Evolutionary conservation across 2,797 vertebrate species (phyloP).

Genomic region (Taeniopygia guttata): DNA sequence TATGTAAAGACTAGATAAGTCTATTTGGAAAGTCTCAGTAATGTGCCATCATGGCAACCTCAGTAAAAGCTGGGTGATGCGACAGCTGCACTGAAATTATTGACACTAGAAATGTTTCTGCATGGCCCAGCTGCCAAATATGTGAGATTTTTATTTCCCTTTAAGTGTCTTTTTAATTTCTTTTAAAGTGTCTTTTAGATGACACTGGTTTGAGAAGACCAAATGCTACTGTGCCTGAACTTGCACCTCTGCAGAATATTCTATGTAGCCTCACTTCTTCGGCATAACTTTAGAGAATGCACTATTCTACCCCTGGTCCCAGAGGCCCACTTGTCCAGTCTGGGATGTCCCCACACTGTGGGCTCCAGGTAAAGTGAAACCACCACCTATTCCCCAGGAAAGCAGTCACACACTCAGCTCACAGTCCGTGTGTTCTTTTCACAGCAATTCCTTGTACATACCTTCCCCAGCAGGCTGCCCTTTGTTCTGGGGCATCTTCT

Average conservation of each 20-base stretch:
- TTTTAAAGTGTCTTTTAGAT: background rate
- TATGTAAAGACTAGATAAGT: background rate
- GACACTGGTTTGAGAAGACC: background rate
- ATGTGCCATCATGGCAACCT: background rate
- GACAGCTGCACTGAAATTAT: background rate
- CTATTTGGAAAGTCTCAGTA: background rate
- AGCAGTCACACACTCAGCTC: background rate
- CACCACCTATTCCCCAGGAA: background rate
- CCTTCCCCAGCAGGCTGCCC: background rate
- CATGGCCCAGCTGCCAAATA: background rate
- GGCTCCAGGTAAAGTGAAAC: background rate
- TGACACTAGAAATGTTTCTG: background rate
- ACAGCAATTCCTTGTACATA: no score
- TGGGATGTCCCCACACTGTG: rapidly evolving
- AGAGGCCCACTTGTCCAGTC: background rate
- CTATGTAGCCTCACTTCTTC: background rate
- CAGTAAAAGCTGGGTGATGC: background rate
- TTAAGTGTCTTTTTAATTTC: background rate
- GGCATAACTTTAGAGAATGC: background rate
- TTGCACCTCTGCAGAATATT: background rate
- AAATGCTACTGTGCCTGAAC: background rate
- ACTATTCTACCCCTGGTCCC: background rate
- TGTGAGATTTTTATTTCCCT: background rate
- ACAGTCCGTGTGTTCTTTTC: background rate
- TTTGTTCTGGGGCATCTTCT: background rate